Percentiles rank a stretch among this genome's conserved stretches.
These are phyloP conservation scores for Anolis apletophallus DNA, from an alignment of 2,797 vertebrate species.

Conservation along the genomic window DNA sequence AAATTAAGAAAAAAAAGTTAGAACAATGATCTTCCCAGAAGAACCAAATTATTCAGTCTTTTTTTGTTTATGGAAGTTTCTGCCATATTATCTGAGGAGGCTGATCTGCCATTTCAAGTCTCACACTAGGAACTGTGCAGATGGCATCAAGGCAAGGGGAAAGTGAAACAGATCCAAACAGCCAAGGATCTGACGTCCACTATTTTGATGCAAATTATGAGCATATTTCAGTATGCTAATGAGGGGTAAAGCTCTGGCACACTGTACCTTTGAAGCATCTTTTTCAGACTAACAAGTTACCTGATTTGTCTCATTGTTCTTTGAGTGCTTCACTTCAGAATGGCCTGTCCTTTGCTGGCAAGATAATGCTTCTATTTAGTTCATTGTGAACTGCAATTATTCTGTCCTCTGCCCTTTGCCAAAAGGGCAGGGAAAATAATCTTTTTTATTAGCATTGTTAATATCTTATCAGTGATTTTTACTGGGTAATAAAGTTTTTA, in stretches of 20 bases:
- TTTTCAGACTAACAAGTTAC: neutral
- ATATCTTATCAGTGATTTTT: neutral
- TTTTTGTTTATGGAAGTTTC: constrained; percentile 4
- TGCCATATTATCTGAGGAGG: neutral
- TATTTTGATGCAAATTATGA: constrained; percentile 11
- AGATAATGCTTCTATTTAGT: constrained; percentile 40
- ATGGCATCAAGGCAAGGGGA: neutral
- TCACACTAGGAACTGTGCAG: neutral
- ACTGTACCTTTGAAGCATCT: neutral
- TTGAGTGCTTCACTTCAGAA: constrained; percentile 44
- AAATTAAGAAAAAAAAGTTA: neutral
- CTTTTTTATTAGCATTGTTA: neutral
- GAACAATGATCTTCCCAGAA: neutral
- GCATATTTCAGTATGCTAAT: neutral
- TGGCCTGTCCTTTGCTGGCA: constrained; percentile 44
- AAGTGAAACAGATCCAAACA: neutral
- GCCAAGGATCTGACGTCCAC: neutral
- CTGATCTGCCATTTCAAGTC: constrained; percentile 8
- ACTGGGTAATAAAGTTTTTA: constrained; percentile 4
- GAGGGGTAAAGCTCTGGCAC: neutral
- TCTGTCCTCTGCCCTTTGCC: constrained; percentile 12
- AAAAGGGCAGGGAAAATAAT: neutral
- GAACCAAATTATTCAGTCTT: constrained; percentile 7
- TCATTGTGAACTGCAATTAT: constrained; percentile 48
- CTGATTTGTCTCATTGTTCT: neutral